Evolutionary conservation across 2,113 vertebrate genomes (phyloP).

Genomic region (Aythya baeri): DNA sequence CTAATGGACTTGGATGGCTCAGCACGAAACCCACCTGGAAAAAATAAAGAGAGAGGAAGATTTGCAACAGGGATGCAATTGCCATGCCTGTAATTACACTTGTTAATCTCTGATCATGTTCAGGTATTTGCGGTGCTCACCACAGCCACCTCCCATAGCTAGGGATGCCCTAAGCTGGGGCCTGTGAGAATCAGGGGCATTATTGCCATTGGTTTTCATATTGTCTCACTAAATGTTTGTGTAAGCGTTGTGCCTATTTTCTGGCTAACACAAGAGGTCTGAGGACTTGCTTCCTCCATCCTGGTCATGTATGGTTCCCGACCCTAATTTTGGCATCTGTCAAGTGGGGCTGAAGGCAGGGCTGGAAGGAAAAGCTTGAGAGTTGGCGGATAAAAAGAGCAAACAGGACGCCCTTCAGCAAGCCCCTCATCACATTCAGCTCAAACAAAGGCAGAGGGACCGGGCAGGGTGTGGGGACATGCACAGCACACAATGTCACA

Average conservation of each 20-base stretch:
- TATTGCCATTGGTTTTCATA: not conserved
- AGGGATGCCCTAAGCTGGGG: not conserved
- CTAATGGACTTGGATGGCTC: not conserved
- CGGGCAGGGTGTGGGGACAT: not conserved
- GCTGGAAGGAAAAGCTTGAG: no score
- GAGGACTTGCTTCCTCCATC: not conserved
- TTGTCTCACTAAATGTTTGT: accelerated
- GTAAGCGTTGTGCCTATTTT: not conserved
- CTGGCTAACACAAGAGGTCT: not conserved
- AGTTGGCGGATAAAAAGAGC: no score
- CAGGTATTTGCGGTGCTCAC: not conserved
- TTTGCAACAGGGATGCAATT: not conserved
- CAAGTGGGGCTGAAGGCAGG: no score
- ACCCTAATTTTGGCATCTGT: not conserved
- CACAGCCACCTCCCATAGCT: not conserved
- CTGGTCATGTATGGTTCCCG: not conserved
- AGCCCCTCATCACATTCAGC: accelerated
- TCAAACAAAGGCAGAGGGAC: not conserved
- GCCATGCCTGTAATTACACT: not conserved
- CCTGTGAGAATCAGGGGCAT: not conserved
- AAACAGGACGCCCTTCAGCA: not conserved
- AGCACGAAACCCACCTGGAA: not conserved
- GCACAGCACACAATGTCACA: not conserved
- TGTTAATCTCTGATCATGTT: not conserved
- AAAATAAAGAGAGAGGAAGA: not conserved